Evolutionary conservation across 2,797 vertebrate genomes (phyloP).

Genomic region (Sphenodon punctatus): DNA sequence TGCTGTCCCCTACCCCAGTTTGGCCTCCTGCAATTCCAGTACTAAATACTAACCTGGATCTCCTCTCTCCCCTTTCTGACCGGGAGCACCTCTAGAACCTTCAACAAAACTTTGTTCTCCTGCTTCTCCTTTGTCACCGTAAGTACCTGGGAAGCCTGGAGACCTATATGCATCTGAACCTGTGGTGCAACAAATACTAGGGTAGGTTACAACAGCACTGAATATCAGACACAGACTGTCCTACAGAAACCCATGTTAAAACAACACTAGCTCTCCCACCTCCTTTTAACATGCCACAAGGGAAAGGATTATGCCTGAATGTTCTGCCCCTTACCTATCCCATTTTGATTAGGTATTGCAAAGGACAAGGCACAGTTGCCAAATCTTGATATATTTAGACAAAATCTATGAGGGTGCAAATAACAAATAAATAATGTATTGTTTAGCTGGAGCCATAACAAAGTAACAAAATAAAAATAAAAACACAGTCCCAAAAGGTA

Average conservation of each 20-base stretch:
- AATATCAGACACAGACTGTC: neutral
- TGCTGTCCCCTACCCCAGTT: too few species aligned
- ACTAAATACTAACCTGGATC: conserved; percentile 76
- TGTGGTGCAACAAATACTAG: conserved; percentile 48
- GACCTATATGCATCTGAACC: conserved; percentile 82
- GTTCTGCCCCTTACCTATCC: neutral
- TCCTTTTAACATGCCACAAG: neutral
- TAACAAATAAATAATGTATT: too few species aligned
- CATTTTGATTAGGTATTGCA: neutral
- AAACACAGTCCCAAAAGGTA: too few species aligned
- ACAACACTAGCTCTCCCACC: neutral
- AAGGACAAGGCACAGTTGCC: neutral
- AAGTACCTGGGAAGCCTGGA: conserved; percentile 79
- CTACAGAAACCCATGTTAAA: neutral
- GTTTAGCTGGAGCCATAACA: too few species aligned
- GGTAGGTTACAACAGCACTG: neutral
- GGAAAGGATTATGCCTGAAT: neutral
- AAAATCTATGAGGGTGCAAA: neutral
- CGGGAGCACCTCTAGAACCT: conserved; percentile 79
- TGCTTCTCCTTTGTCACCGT: conserved; percentile 82
- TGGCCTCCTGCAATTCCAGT: too few species aligned
- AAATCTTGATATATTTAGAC: neutral
- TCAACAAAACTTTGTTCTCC: conserved; percentile 81
- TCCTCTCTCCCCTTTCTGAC: conserved; percentile 85
- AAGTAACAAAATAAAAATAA: too few species aligned